Percentiles rank a stretch among this genome's conserved stretches.
These are phyloP conservation scores for Periophthalmus modestus DNA, from an alignment of 2,113 vertebrate species.

Conservation along the genomic window DNA sequence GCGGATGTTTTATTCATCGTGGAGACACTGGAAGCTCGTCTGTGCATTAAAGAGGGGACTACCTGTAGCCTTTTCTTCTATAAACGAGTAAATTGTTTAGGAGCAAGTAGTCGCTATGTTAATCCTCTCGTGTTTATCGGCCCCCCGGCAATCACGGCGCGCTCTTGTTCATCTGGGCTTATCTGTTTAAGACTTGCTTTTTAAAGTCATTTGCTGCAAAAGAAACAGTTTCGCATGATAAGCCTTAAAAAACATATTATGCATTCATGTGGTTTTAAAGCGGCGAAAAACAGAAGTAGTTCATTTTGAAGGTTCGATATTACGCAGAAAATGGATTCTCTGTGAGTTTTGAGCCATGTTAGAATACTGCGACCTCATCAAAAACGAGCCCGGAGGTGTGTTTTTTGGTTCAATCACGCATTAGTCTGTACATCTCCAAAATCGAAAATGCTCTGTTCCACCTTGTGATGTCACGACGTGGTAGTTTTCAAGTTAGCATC, in stretches of 20 bases:
- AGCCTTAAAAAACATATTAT: constrained; percentile 63
- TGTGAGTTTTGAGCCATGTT: too few relatives aligned
- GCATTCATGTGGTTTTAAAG: not conserved
- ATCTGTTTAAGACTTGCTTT: constrained; percentile 63
- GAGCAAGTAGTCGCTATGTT: constrained; percentile 66
- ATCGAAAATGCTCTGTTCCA: too few relatives aligned
- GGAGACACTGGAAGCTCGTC: constrained; percentile 1
- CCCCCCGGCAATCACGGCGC: constrained; percentile 54
- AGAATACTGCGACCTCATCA: too few relatives aligned
- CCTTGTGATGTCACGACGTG: too few relatives aligned
- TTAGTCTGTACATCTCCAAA: too few relatives aligned
- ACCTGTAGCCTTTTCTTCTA: constrained; percentile 61
- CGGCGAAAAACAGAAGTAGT: too few relatives aligned
- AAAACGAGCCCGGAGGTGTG: too few relatives aligned
- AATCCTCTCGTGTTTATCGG: constrained; percentile 70
- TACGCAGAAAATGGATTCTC: too few relatives aligned
- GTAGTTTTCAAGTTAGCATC: too few relatives aligned
- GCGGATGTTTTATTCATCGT: constrained; percentile 78
- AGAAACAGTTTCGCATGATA: constrained; percentile 54
- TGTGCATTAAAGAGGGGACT: constrained; percentile 27
- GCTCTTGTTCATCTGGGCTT: constrained; percentile 64
- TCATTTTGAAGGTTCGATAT: too few relatives aligned
- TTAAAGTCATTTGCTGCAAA: constrained; percentile 69
- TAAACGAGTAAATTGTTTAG: constrained; percentile 69
- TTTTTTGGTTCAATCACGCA: too few relatives aligned